phyloP scores from a whole-genome alignment of 2,888 invertebrate species.

The Brachyptera risi region DNA sequence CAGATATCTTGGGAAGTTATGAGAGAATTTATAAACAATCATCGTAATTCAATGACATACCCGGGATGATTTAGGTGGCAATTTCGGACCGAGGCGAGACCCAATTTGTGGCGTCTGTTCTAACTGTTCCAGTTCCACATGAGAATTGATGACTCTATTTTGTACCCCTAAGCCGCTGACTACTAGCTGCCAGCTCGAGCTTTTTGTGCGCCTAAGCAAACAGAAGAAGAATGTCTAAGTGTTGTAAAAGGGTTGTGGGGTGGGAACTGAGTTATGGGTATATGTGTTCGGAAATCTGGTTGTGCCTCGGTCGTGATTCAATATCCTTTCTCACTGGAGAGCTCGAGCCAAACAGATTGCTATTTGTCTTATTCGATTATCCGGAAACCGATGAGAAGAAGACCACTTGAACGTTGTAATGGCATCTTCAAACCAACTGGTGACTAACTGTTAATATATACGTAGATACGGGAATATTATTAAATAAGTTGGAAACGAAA shows the following conservation, averaged over 20 bases:
- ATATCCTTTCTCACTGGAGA: slow-evolving; percentile 4
- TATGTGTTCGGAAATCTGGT: slow-evolving; percentile 19
- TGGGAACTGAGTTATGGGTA: slow-evolving; percentile 12
- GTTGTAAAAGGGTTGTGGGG: slow-evolving; percentile 20
- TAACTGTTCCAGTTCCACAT: background rate
- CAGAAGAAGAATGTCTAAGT: slow-evolving; percentile 21
- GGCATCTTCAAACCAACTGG: background rate
- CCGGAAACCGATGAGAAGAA: no score
- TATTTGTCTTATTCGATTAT: slow-evolving; percentile 17
- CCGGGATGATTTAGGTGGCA: slow-evolving; percentile 7
- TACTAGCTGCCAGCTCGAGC: background rate
- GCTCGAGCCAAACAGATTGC: background rate
- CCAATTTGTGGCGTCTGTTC: slow-evolving; percentile 15
- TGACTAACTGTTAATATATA: background rate
- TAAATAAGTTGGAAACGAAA: background rate
- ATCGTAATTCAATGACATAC: slow-evolving; percentile 3
- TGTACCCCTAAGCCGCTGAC: slow-evolving; percentile 20
- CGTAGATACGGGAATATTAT: background rate
- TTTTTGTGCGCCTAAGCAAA: slow-evolving; percentile 17
- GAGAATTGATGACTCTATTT: slow-evolving; percentile 18
- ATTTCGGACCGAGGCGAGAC: background rate
- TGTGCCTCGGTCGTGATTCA: slow-evolving; percentile 16
- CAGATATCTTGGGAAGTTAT: no score
- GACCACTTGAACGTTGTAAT: background rate
- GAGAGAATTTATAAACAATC: no score